Conservation (phyloP, 2,888 invertebrate species). For the Tetramorium bicarinatum region DNA sequence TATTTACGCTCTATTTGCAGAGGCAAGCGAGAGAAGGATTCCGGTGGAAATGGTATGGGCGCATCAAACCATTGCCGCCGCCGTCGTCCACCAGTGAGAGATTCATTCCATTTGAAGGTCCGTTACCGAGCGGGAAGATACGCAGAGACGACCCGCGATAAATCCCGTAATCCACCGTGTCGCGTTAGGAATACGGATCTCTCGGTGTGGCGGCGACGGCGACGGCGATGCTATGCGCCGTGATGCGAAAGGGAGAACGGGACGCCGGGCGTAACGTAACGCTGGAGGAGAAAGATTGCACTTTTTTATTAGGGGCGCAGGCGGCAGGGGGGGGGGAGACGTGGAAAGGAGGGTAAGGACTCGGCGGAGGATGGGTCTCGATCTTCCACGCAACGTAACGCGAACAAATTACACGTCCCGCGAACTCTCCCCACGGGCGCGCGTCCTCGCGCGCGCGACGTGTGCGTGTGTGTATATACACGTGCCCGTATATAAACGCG, state of each 20-base stretch:
- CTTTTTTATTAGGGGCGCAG: slow-evolving; percentile 69
- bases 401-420: slow-evolving; percentile 79
- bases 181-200: slow-evolving; percentile 77
- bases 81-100: slow-evolving; percentile 47
- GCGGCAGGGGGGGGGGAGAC: not conserved
- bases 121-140: slow-evolving; percentile 60
- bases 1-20: slow-evolving; percentile 43
- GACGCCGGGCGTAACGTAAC: slow-evolving; percentile 27
- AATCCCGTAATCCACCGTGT: slow-evolving; percentile 77
- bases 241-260: not conserved
- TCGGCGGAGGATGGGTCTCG: slow-evolving; percentile 65
- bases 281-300: slow-evolving; percentile 72
- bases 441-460: slow-evolving; percentile 46
- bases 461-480: slow-evolving; percentile 25
- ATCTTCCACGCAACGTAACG: slow-evolving; percentile 78
- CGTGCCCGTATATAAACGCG: slow-evolving; percentile 5
- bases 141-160: slow-evolving; percentile 67
- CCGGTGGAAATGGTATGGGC: not conserved
- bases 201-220: slow-evolving; percentile 63
- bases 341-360: slow-evolving; percentile 43
- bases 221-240: slow-evolving; percentile 36
- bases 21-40: slow-evolving; percentile 42
- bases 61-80: slow-evolving; percentile 20
- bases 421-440: slow-evolving; percentile 16
- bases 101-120: slow-evolving; percentile 64